phyloP scores from a whole-genome alignment of 2,888 invertebrate species.

The Acrobasis consociella region DNA sequence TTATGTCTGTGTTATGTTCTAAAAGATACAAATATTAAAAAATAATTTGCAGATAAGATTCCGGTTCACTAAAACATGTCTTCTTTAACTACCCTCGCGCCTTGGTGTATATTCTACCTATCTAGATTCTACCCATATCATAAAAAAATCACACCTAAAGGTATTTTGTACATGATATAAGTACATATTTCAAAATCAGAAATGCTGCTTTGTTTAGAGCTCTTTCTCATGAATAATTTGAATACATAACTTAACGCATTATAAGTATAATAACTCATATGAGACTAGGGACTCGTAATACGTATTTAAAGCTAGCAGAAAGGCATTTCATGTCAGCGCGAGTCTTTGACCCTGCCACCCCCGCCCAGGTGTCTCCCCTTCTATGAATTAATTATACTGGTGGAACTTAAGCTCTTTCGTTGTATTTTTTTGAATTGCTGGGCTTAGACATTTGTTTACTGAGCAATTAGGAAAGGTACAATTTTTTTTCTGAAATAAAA shows the following conservation, averaged over 20 bases:
- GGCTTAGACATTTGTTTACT: neutral
- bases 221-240: neutral
- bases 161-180: too few relatives aligned
- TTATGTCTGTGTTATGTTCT: neutral
- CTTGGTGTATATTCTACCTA: too few relatives aligned
- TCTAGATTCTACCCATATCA: too few relatives aligned
- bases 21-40: neutral
- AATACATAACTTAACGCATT: neutral
- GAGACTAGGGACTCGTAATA: neutral
- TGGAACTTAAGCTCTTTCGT: neutral
- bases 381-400: slow-evolving; percentile 13
- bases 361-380: neutral
- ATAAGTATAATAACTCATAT: neutral
- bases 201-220: too few relatives aligned
- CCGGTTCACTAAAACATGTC: too few relatives aligned
- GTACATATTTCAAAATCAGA: too few relatives aligned
- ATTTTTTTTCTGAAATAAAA: too few relatives aligned
- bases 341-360: slow-evolving; percentile 17
- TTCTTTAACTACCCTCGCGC: too few relatives aligned
- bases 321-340: neutral
- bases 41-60: too few relatives aligned
- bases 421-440: neutral
- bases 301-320: neutral
- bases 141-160: too few relatives aligned
- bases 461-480: neutral